These are phyloP conservation scores for Pristionchus arcanus DNA, from an alignment of 2,888 invertebrate genomes.

Conservation along the genomic window DNA sequence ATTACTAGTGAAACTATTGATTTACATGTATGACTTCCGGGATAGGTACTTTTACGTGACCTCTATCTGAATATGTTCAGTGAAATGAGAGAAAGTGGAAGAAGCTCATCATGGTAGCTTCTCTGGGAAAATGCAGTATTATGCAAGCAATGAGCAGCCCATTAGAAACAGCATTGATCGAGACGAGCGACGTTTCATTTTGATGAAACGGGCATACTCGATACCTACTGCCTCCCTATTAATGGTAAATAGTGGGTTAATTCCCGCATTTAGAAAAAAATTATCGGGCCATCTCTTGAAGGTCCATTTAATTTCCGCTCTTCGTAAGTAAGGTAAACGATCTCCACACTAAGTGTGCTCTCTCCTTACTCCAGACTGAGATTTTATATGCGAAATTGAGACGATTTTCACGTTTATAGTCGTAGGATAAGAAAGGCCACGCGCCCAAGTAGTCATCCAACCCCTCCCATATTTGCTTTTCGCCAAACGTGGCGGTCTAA, in stretches of 20 bases:
- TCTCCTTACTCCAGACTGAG: not conserved
- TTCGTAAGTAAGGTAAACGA: not conserved
- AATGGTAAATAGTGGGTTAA: too few species aligned
- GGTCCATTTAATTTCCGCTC: not conserved
- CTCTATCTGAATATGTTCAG: not conserved
- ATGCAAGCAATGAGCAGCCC: slow-evolving; percentile 32
- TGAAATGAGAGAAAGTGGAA: not conserved
- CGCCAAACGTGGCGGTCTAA: not conserved
- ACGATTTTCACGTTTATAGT: not conserved
- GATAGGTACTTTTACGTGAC: not conserved
- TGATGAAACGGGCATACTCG: not conserved
- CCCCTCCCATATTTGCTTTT: slow-evolving; percentile 7
- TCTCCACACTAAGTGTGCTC: not conserved
- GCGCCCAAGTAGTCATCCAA: slow-evolving; percentile 1
- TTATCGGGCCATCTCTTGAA: not conserved
- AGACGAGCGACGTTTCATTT: not conserved
- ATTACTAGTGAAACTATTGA: not conserved
- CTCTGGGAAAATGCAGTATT: not conserved
- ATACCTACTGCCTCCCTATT: not conserved
- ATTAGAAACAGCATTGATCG: slow-evolving; percentile 48
- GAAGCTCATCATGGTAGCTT: not conserved
- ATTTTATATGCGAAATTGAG: not conserved
- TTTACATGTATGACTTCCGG: not conserved
- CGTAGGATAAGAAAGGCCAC: not conserved
- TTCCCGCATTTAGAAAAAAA: not conserved